Conservation (phyloP, 2,888 invertebrate genomes). For the Cephus spinipes region DNA sequence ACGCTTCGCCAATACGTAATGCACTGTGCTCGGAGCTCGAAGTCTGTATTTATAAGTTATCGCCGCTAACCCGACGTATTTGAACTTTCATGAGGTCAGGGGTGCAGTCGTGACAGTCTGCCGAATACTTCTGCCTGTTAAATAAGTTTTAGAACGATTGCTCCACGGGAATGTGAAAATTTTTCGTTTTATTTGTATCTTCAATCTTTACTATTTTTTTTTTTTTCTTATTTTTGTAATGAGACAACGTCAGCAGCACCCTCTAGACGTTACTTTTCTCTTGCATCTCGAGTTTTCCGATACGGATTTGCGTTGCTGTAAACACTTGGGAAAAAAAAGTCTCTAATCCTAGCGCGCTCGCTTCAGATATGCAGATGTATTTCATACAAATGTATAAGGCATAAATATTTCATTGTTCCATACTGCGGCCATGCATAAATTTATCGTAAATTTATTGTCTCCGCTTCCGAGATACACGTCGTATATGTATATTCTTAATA, state of each 20-base stretch:
- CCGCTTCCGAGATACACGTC: constrained; percentile 1
- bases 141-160: not conserved
- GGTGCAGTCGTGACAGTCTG: not conserved
- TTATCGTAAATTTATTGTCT: constrained; percentile 18
- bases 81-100: not conserved
- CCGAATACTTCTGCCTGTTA: not conserved
- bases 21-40: constrained; percentile 14
- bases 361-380: not conserved
- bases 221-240: not conserved
- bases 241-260: not conserved
- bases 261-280: not conserved
- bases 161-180: not conserved
- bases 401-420: constrained; percentile 5
- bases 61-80: not conserved
- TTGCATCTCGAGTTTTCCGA: not conserved
- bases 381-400: constrained; percentile 5
- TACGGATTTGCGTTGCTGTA: not conserved
- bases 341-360: not conserved
- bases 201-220: not conserved
- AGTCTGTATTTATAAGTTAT: constrained; percentile 3
- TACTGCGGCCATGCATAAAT: constrained; percentile 18
- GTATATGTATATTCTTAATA: constrained; percentile 21
- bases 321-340: not conserved
- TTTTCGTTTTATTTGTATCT: not conserved
- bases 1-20: constrained; percentile 51